Conservation (phyloP, 2,888 invertebrate genomes). For the Zygaena filipendulae region DNA sequence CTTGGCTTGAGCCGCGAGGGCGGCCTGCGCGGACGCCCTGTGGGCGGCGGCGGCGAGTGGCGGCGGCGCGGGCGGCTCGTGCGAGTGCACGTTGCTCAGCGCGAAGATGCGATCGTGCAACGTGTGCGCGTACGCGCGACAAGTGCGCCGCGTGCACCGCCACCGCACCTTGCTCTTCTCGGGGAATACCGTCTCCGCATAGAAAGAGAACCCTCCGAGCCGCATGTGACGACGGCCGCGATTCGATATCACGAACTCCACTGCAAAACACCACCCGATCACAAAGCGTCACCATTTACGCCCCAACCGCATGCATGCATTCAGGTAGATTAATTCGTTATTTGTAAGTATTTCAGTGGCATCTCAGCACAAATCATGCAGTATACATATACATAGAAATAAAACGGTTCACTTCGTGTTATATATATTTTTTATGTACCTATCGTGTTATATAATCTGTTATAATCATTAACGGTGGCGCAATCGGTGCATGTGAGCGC, state of each 20-base stretch:
- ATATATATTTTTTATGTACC: no score
- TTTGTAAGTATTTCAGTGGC: no score
- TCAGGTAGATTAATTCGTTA: no score
- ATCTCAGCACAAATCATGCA: no score
- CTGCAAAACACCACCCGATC: constrained; percentile 50
- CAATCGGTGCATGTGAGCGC: no score
- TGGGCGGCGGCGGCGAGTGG: constrained; percentile 23
- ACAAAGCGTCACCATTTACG: no score
- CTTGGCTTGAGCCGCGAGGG: constrained; percentile 32
- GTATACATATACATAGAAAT: no score
- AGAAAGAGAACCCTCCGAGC: constrained; percentile 60
- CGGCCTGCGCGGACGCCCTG: constrained; percentile 19
- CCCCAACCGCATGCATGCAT: no score
- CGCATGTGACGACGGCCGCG: constrained; percentile 62
- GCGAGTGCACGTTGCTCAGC: constrained; percentile 58
- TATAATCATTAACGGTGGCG: no score
- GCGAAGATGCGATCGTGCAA: constrained; percentile 61
- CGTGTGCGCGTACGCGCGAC: constrained; percentile 62
- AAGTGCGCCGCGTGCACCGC: constrained; percentile 62
- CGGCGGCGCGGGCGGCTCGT: constrained; percentile 38
- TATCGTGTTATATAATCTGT: no score
- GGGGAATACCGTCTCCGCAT: constrained; percentile 63
- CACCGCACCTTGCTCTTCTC: constrained; percentile 64
- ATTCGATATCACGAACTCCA: constrained; percentile 66
- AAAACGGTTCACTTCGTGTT: no score